These are phyloP conservation scores for Tachyglossus aculeatus DNA, from an alignment of 2,797 vertebrate genomes.

Conservation along the genomic window DNA sequence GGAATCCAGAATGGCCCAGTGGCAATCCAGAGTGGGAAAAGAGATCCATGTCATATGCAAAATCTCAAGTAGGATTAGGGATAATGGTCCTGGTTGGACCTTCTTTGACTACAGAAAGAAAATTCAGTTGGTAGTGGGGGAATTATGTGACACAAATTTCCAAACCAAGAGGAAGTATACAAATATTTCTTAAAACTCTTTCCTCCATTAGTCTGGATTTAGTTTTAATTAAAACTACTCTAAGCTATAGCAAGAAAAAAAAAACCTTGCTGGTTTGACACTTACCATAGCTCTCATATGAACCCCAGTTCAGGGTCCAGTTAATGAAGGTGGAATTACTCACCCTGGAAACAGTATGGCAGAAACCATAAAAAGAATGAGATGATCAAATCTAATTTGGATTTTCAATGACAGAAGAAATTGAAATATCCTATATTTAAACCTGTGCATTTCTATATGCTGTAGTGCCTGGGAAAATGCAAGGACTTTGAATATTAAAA, in stretches of 20 bases:
- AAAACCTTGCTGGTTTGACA: background rate
- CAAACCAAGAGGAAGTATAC: background rate
- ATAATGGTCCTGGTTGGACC: no score
- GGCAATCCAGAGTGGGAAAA: no score
- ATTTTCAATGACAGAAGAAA: background rate
- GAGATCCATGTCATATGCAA: background rate
- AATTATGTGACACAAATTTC: background rate
- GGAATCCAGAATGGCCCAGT: no score
- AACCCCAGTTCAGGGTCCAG: background rate
- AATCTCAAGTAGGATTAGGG: accelerated
- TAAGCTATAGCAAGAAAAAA: background rate
- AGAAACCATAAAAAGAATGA: background rate
- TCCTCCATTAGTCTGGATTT: background rate
- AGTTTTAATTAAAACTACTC: background rate
- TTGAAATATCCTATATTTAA: background rate
- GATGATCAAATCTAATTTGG: background rate
- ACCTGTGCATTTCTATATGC: background rate
- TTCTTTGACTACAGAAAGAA: background rate
- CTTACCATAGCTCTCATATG: background rate
- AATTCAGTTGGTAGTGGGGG: background rate
- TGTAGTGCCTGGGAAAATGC: background rate
- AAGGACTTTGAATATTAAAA: no score
- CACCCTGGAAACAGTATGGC: background rate
- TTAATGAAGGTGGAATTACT: background rate
- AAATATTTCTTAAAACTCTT: background rate